Conservation (phyloP, 2,888 invertebrate species). For the Amblyteles armatorius region DNA sequence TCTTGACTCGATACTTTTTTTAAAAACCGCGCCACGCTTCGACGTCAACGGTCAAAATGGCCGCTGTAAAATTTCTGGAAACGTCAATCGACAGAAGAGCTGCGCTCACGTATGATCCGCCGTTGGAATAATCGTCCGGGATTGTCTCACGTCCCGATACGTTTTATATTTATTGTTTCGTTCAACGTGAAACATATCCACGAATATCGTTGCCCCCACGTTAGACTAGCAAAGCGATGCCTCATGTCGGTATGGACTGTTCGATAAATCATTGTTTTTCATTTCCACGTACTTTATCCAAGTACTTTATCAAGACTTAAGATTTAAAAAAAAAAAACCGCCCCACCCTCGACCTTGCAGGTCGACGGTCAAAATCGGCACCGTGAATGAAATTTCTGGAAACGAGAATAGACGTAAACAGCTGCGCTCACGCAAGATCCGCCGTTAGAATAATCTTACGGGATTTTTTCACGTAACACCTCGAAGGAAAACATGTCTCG, state of each 20-base stretch:
- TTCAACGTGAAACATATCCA: neutral
- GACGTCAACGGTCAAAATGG: neutral
- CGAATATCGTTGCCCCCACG: too few relatives aligned
- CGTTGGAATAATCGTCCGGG: neutral
- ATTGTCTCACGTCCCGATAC: conserved; percentile 4
- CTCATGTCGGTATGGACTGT: too few relatives aligned
- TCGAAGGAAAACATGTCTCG: conserved; percentile 28
- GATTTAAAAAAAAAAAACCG: neutral
- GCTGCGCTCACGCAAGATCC: neutral
- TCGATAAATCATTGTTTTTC: neutral
- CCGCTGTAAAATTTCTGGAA: too few relatives aligned
- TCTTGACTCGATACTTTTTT: neutral
- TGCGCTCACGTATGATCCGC: neutral
- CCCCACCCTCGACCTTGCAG: neutral
- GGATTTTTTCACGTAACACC: neutral
- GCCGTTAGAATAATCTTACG: neutral
- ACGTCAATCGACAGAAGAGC: neutral
- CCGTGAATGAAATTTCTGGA: too few relatives aligned
- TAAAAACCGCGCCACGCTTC: neutral
- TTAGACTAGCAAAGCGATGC: too few relatives aligned
- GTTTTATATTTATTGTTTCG: neutral
- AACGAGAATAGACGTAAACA: neutral
- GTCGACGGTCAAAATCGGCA: neutral
- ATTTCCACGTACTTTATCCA: neutral
- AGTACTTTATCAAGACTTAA: neutral